These are phyloP conservation scores for Gisinianus flammeolus DNA, from an alignment of 2,888 invertebrate genomes.

Conservation along the genomic window DNA sequence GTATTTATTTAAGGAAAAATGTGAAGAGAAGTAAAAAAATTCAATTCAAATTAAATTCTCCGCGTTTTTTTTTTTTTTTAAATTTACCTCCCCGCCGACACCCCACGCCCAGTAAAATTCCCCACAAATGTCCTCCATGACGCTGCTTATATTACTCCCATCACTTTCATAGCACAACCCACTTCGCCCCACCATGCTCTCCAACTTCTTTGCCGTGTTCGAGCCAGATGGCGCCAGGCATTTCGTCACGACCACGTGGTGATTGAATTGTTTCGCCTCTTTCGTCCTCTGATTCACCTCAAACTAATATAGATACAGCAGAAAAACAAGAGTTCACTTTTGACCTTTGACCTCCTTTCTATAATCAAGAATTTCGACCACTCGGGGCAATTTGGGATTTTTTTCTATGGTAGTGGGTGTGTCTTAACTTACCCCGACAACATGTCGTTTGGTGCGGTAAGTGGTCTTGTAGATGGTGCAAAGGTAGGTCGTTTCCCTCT, in stretches of 20 bases:
- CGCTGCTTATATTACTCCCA: no score
- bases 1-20: background rate
- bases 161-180: background rate
- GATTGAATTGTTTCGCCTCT: background rate
- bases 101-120: background rate
- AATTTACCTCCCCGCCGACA: background rate
- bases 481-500: background rate
- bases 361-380: no score
- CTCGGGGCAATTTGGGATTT: background rate
- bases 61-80: no score
- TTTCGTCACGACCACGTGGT: background rate
- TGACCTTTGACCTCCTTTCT: no score
- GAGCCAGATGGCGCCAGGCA: background rate
- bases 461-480: background rate
- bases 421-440: background rate
- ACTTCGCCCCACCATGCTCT: background rate
- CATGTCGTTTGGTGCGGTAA: background rate
- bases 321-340: no score
- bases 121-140: background rate
- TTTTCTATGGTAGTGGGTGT: no score
- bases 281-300: background rate
- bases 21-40: background rate
- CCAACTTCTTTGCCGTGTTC: background rate
- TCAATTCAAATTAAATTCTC: no score
- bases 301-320: background rate